phyloP scores from a whole-genome alignment of 2,888 invertebrate species.

The Chironomus riparius region DNA sequence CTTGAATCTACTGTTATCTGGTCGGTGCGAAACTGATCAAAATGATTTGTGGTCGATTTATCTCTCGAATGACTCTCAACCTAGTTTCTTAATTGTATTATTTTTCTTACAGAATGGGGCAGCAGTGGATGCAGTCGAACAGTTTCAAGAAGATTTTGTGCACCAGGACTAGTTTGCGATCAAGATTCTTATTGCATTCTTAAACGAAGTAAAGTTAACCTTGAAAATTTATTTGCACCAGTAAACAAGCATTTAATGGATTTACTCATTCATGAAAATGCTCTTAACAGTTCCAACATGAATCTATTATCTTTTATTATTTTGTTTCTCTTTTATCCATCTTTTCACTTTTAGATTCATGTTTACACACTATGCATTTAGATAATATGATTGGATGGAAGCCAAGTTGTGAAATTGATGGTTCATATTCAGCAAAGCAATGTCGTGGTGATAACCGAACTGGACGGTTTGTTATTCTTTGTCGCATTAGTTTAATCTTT shows the following conservation, averaged over 20 bases:
- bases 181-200: slow-evolving; percentile 23
- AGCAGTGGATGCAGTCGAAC: slow-evolving; percentile 20
- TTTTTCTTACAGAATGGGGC: slow-evolving; percentile 1
- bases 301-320: background rate
- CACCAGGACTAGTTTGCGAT: slow-evolving; percentile 36
- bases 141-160: slow-evolving; percentile 31
- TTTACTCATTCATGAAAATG: background rate
- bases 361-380: slow-evolving; percentile 32
- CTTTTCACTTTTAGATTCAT: slow-evolving; percentile 29
- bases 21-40: too few relatives aligned
- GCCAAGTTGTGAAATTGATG: slow-evolving; percentile 50
- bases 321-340: background rate
- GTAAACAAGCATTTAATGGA: background rate
- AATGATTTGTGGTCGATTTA: too few relatives aligned
- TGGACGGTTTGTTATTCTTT: slow-evolving; percentile 44
- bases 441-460: slow-evolving; percentile 54
- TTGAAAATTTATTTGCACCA: too few relatives aligned
- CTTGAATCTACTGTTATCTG: too few relatives aligned
- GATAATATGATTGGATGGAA: slow-evolving; percentile 32
- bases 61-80: too few relatives aligned
- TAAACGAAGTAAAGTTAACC: background rate
- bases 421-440: slow-evolving; percentile 52
- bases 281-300: background rate
- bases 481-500: background rate
- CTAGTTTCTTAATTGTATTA: too few relatives aligned